Conservation (phyloP, 2,797 vertebrate species). For the Staurois parvus region DNA sequence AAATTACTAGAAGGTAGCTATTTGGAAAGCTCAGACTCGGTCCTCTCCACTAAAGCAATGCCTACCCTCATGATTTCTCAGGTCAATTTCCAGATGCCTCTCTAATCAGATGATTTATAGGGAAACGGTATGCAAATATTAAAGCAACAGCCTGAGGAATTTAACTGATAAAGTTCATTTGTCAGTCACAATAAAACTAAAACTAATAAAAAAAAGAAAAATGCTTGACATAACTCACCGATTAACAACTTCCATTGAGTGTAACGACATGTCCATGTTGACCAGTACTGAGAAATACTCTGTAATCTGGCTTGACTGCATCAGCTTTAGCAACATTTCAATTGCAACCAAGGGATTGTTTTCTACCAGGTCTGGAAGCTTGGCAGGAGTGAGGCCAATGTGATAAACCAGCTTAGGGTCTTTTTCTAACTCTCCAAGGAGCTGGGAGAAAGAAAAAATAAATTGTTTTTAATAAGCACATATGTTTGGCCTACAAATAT, state of each 20-base stretch:
- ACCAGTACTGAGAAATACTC: slow-evolving; percentile 98
- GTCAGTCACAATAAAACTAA: background rate
- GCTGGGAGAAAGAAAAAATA: slow-evolving; percentile 71
- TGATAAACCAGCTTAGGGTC: slow-evolving; percentile 97
- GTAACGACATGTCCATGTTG: slow-evolving; percentile 99
- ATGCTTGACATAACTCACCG: slow-evolving; percentile 79
- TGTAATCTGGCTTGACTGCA: slow-evolving; percentile 98
- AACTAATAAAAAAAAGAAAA: background rate
- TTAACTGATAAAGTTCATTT: too few relatives aligned
- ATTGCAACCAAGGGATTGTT: slow-evolving; percentile 98
- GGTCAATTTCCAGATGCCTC: too few relatives aligned
- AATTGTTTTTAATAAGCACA: too few relatives aligned
- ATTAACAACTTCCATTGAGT: slow-evolving; percentile 99
- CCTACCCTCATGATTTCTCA: too few relatives aligned
- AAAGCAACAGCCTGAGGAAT: too few relatives aligned
- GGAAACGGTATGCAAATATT: too few relatives aligned
- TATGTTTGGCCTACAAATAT: background rate
- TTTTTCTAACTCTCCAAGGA: slow-evolving; percentile 94
- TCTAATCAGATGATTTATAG: too few relatives aligned
- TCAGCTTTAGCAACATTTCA: slow-evolving; percentile 97
- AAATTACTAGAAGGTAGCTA: too few relatives aligned
- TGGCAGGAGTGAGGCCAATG: slow-evolving; percentile 92
- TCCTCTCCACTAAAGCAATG: too few relatives aligned
- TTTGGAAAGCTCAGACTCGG: too few relatives aligned
- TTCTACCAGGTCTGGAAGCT: slow-evolving; percentile 96